These are phyloP conservation scores for Microplitis mediator DNA, from an alignment of 1,140 invertebrate genomes.

Conservation along the genomic window DNA sequence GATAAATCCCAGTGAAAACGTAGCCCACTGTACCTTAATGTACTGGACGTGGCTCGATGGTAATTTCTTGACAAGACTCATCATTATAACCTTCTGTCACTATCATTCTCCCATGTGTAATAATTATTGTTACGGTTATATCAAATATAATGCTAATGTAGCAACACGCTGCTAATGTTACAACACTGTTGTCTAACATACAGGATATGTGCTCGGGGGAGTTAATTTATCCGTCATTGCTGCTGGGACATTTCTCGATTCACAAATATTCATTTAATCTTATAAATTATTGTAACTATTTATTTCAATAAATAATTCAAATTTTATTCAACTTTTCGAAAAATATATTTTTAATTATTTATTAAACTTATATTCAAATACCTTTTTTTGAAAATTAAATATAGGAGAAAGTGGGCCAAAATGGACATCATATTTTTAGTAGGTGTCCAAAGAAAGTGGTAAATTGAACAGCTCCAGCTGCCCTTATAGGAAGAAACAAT, in stretches of 20 bases:
- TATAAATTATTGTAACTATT: not conserved
- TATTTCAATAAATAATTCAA: not conserved
- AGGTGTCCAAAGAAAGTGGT: too few species aligned
- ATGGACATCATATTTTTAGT: too few species aligned
- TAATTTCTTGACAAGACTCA: not conserved
- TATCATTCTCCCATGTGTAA: constrained; percentile 2
- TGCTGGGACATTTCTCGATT: not conserved
- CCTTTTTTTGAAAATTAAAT: too few species aligned
- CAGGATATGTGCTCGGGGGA: not conserved
- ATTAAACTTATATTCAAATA: too few species aligned
- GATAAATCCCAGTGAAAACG: not conserved
- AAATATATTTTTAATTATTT: not conserved
- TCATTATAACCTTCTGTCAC: not conserved
- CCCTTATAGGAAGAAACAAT: too few species aligned
- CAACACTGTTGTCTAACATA: not conserved
- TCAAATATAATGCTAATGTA: constrained; percentile 6
- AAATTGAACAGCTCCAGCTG: too few species aligned
- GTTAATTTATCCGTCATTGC: not conserved
- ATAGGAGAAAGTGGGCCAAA: too few species aligned
- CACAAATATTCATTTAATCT: constrained; percentile 1
- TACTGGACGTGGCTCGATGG: not conserved
- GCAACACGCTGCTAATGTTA: not conserved
- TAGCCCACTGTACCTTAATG: not conserved
- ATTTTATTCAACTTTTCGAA: not conserved
- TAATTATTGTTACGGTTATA: not conserved